These are phyloP conservation scores for Byasa hedistus DNA, from an alignment of 2,888 invertebrate genomes.

Conservation along the genomic window DNA sequence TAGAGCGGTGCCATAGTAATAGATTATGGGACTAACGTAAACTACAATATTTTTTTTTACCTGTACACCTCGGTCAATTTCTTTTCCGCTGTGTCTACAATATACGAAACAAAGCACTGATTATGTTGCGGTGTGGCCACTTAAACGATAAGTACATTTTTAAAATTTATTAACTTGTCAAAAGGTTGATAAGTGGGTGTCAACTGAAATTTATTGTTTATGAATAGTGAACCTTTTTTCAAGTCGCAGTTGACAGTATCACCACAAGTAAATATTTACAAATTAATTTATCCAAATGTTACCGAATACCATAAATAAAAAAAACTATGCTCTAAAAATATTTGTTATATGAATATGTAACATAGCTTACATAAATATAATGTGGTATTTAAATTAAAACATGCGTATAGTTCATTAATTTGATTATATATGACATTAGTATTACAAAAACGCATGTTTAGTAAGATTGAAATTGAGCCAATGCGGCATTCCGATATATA, in stretches of 20 bases:
- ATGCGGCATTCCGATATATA: conserved; percentile 33
- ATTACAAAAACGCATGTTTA: conserved; percentile 12
- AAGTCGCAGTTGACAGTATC: conserved; percentile 7
- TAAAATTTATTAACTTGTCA: conserved; percentile 18
- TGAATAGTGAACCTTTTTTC: conserved; percentile 15
- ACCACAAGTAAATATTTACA: background rate
- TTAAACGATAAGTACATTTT: background rate
- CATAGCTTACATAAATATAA: background rate
- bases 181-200: conserved; percentile 5
- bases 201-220: conserved; percentile 1
- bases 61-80: conserved; percentile 20
- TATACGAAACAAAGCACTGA: conserved; percentile 21
- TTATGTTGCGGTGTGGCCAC: conserved; percentile 5
- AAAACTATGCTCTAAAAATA: background rate
- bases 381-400: background rate
- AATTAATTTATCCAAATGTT: background rate
- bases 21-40: conserved; percentile 10
- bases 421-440: background rate
- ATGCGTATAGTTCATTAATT: conserved; percentile 1
- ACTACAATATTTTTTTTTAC: conserved; percentile 10
- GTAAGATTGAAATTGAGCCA: conserved; percentile 14
- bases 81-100: conserved; percentile 5
- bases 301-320: too few relatives aligned
- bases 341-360: background rate
- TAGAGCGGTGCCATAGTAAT: conserved; percentile 5